These are phyloP conservation scores for Trypoxylon attenuatum DNA, from an alignment of 2,888 invertebrate species.

Conservation along the genomic window DNA sequence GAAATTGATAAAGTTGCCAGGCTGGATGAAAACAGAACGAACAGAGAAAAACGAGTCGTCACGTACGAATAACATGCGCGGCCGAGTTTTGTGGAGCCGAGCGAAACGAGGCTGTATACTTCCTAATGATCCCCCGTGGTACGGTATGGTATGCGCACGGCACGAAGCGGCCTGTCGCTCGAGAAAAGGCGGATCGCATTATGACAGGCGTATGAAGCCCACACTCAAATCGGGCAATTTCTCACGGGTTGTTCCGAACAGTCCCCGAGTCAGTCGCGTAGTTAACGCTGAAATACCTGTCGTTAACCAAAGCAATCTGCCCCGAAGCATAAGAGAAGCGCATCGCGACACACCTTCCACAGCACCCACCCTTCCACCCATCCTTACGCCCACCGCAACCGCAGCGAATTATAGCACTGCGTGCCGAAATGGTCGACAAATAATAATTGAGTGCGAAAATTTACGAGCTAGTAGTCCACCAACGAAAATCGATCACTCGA, in stretches of 20 bases:
- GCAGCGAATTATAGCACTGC: too few species aligned
- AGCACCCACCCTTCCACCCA: too few species aligned
- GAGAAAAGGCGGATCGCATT: slow-evolving; percentile 17
- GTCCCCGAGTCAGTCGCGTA: slow-evolving; percentile 48
- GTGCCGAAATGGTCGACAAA: slow-evolving; percentile 42
- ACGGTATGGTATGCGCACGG: too few species aligned
- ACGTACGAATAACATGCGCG: neutral
- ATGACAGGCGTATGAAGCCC: slow-evolving; percentile 26
- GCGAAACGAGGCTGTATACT: slow-evolving; percentile 14
- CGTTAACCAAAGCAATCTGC: slow-evolving; percentile 57
- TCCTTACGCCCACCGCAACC: too few species aligned
- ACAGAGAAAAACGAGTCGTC: too few species aligned
- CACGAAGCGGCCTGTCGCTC: slow-evolving; percentile 23
- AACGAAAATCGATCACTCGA: neutral
- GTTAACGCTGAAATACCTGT: slow-evolving; percentile 54
- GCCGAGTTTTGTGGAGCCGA: neutral
- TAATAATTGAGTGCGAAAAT: slow-evolving; percentile 35
- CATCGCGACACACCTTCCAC: slow-evolving; percentile 54
- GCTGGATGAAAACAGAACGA: too few species aligned
- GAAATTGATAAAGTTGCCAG: too few species aligned
- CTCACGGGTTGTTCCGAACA: slow-evolving; percentile 49
- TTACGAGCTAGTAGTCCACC: too few species aligned
- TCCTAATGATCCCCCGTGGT: slow-evolving; percentile 29
- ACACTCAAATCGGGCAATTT: slow-evolving; percentile 44
- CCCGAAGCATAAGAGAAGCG: slow-evolving; percentile 40